Conservation (phyloP, 2,797 vertebrate genomes). For the Erpetoichthys calabaricus region DNA sequence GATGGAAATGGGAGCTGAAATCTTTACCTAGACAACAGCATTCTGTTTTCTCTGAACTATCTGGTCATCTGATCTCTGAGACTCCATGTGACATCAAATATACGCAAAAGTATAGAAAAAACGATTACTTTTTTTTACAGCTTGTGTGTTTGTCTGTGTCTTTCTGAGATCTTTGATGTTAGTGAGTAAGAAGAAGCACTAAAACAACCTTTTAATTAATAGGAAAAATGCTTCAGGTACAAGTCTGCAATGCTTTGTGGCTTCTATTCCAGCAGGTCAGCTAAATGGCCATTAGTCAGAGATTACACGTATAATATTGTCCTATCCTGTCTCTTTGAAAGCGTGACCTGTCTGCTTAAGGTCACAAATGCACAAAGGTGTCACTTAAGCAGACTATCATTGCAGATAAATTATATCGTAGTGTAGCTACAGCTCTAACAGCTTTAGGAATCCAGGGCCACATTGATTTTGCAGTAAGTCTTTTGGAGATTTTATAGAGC, state of each 20-base stretch:
- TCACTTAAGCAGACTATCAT: slow-evolving; percentile 29
- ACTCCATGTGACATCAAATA: no score
- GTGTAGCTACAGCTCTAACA: background rate
- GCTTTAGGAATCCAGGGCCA: background rate
- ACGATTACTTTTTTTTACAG: background rate
- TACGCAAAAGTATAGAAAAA: no score
- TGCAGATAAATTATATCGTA: slow-evolving; percentile 24
- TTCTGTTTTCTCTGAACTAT: no score
- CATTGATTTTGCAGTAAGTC: background rate
- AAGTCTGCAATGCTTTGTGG: slow-evolving; percentile 11
- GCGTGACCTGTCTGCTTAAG: slow-evolving; percentile 35
- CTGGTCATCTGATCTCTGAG: no score
- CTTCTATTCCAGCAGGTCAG: slow-evolving; percentile 21
- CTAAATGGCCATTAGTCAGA: slow-evolving; percentile 39
- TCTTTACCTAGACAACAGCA: no score
- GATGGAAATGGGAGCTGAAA: no score
- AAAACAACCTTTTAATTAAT: slow-evolving; percentile 13
- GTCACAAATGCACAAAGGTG: slow-evolving; percentile 33
- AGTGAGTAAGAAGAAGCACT: slow-evolving; percentile 6
- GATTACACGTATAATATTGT: slow-evolving; percentile 39
- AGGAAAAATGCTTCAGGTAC: slow-evolving; percentile 14
- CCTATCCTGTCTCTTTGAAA: slow-evolving; percentile 33
- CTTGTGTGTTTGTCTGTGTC: slow-evolving; percentile 5
- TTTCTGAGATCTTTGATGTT: slow-evolving; percentile 12
- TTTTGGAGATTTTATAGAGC: no score